Evolutionary conservation across 2,113 vertebrate genomes (phyloP).

Genomic region (Myanophis thanlyinensis): DNA sequence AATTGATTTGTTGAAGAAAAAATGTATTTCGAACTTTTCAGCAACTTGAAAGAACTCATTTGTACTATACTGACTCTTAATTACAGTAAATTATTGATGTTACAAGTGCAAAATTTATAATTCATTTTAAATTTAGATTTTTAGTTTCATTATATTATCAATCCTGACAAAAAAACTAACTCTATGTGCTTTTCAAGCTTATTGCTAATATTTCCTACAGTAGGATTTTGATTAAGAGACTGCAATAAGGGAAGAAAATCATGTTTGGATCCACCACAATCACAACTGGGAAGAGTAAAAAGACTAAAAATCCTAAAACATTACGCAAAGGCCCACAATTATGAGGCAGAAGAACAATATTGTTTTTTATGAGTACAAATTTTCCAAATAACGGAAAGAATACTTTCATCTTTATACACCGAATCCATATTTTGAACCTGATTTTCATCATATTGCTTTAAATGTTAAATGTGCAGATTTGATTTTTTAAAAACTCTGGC

Average conservation of each 20-base stretch:
- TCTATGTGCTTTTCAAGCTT: not conserved
- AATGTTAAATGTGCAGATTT: not conserved
- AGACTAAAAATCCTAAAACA: not conserved
- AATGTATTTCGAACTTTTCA: not conserved
- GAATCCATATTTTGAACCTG: not conserved
- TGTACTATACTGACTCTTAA: conserved; percentile 52
- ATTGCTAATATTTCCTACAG: not conserved
- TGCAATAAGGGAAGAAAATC: not conserved
- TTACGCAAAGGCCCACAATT: not conserved
- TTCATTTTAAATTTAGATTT: conserved; percentile 61
- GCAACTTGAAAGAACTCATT: conserved; percentile 35
- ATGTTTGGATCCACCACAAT: not conserved
- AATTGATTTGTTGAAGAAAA: not conserved
- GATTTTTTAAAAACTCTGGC: not conserved
- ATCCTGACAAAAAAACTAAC: not conserved
- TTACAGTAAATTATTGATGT: conserved; percentile 65
- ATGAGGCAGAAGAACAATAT: conserved; percentile 39
- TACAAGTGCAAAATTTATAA: conserved; percentile 86
- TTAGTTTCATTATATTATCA: conserved; percentile 28
- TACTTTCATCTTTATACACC: not conserved
- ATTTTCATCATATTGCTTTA: not conserved
- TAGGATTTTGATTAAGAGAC: not conserved
- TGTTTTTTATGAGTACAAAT: conserved; percentile 34
- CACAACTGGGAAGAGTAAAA: not conserved
- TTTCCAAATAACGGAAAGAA: no score